phyloP scores from a whole-genome alignment of 2,113 vertebrate genomes.

The Gorsachius goisagi region DNA sequence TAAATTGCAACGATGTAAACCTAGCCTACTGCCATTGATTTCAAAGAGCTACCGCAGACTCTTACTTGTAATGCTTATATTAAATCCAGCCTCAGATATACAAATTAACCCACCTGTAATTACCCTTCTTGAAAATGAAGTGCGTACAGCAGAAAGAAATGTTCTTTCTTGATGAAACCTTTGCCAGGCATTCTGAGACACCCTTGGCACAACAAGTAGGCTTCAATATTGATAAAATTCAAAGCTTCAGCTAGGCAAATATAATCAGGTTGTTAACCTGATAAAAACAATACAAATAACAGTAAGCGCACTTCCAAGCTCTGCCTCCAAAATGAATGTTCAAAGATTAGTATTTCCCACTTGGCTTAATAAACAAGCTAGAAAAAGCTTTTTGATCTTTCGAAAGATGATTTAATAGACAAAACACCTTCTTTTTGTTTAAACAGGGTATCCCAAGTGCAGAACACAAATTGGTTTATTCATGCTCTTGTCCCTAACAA shows the following conservation, averaged over 20 bases:
- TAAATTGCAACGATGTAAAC: background rate
- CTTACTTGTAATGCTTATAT: background rate
- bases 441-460: background rate
- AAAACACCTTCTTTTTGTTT: background rate
- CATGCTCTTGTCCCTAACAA: no score
- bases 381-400: background rate
- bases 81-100: background rate
- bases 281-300: background rate
- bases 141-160: background rate
- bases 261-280: background rate
- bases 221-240: background rate
- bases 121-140: background rate
- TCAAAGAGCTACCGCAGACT: background rate
- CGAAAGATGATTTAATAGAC: background rate
- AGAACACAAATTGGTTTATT: background rate
- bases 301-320: background rate
- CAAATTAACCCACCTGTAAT: background rate
- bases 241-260: background rate
- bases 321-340: background rate
- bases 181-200: background rate
- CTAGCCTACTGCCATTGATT: background rate
- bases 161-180: background rate
- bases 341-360: background rate
- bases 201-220: background rate
- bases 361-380: background rate